Evolutionary conservation across 2,113 vertebrate genomes (phyloP), one percentile per base, ranked within the genome.

Genomic region (Colinus virginianus): DNA sequence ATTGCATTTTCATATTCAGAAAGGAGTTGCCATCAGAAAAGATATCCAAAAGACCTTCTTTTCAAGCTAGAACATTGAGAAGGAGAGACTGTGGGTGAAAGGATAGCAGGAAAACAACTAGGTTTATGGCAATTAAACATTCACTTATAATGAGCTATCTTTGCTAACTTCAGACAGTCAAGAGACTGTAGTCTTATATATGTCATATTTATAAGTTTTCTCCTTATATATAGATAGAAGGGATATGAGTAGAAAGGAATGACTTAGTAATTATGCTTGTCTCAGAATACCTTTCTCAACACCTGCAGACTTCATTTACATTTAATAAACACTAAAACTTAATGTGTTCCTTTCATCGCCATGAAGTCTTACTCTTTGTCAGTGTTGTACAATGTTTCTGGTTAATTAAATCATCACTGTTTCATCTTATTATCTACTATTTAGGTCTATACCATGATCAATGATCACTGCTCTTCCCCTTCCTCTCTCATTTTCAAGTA

Each of bases 61-160:
- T 48, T 4, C 3, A 30, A 64, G 38, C 51, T 34, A 48, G 3
- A 53, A 59, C 0, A 1, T 7, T 3, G 1, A 58, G 19, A 78
- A 71, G 10, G 13, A 67, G 4, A 69, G 7, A 19, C 7, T 30
- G 36, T 21, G 13, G 55, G 16, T 32, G 40, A 66, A 58, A 55
- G 23, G 30, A 43, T 38, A 75, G 23, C 11, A 63, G 19, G 11
- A 4, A 67, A 71, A 11, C 7, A 55, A 43, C 7, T 61, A 56
- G 49, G 23, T 49, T 42, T 76, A 22, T 46, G 11, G 69, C n/a
- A 62, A n/a, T 56, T 56, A 82, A 13, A 72, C 66, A 49, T 42
- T 13, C 55, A 45, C 6, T 21, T 14, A 11, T 7, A 61, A 78
- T 43, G 6, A 66, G 1, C 11, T 14, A 40, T 21, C 3, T 30